Evolutionary conservation across 1,140 invertebrate genomes (phyloP), one percentile per base, ranked within the genome.

Genomic region (Pristionchus pacificus): DNA sequence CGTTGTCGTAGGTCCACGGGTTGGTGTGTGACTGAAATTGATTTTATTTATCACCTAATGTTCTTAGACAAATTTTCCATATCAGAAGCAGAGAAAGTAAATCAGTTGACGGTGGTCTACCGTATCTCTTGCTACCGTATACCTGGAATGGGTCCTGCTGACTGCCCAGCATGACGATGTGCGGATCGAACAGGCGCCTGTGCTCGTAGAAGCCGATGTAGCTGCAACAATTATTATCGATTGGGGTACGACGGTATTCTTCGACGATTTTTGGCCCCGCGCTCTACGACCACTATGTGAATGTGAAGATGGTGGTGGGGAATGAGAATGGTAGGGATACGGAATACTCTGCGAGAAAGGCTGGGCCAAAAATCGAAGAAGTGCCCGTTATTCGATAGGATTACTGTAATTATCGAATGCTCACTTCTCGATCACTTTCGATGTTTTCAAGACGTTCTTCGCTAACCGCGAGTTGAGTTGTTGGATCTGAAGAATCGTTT

Each of bases 1-100:
- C 89, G 84, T 89, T 95, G 84, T 98, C 96, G 29, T 90, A 90
- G 74, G 95, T 89, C 96, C 96, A 99, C 0, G 96, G 96, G 88
- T 98, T 98, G 31, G 92, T 90, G 79, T 93, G 91, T 85, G 95
- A 93, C 59, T 81, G n/a, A n/a, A n/a, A n/a, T n/a, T n/a, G n/a
- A n/a, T n/a, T n/a, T n/a, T n/a, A n/a, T n/a, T n/a, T n/a, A n/a
- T n/a, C n/a, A n/a, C n/a, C n/a, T n/a, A n/a, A n/a, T n/a, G n/a
- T n/a, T n/a, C n/a, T n/a, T n/a, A n/a, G n/a, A n/a, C n/a, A n/a
- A n/a, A n/a, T n/a, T n/a, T n/a, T n/a, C n/a, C n/a, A n/a, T n/a
- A n/a, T n/a, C n/a, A n/a, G n/a, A n/a, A n/a, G n/a, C n/a, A n/a
- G n/a, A n/a, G n/a, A n/a, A n/a, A n/a, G n/a, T n/a, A n/a, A n/a